Conservation (phyloP, 37 sponge, comb jelly and placozoan genomes). For the Ephydatia muelleri region DNA sequence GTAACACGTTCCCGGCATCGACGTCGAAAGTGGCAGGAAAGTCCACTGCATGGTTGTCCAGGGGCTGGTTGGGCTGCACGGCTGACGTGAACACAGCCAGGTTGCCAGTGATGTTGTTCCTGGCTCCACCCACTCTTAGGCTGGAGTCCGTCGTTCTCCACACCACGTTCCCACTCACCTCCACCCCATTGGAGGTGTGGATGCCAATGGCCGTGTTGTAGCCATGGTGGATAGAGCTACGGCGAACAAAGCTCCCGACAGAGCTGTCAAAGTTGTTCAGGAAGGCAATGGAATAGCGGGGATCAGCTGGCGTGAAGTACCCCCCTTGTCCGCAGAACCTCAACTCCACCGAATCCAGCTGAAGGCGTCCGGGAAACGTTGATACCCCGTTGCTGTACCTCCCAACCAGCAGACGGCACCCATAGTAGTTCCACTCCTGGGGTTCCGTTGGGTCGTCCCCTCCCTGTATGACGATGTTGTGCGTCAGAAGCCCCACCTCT, state of each 20-base stretch:
- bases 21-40: conserved; percentile 88
- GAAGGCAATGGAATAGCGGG: conserved; percentile 79
- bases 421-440: conserved; percentile 69
- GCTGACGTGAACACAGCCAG: conserved; percentile 74
- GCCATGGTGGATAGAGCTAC: conserved; percentile 78
- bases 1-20: conserved; percentile 52
- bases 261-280: conserved; percentile 25
- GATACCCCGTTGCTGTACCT: conserved; percentile 12
- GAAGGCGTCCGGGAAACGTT: conserved; percentile 32
- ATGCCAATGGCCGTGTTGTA: conserved; percentile 88
- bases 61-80: conserved; percentile 68
- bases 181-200: conserved; percentile 59
- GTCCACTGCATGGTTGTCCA: conserved; percentile 87
- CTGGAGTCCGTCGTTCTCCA: conserved; percentile 75
- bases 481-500: conserved; percentile 81
- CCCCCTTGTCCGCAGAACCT: conserved; percentile 88
- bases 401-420: conserved; percentile 79
- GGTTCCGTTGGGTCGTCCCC: conserved; percentile 61
- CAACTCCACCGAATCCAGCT: conserved; percentile 74
- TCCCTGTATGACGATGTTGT: conserved; percentile 81
- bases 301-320: conserved; percentile 70
- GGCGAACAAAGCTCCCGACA: conserved; percentile 43
- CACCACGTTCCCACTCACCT: conserved; percentile 63
- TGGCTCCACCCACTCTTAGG: conserved; percentile 55
- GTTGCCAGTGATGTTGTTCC: conserved; percentile 48